Base-by-base conservation (phyloP, 92 coral and sea anemone species). In the Meandrina meandrites region DNA sequence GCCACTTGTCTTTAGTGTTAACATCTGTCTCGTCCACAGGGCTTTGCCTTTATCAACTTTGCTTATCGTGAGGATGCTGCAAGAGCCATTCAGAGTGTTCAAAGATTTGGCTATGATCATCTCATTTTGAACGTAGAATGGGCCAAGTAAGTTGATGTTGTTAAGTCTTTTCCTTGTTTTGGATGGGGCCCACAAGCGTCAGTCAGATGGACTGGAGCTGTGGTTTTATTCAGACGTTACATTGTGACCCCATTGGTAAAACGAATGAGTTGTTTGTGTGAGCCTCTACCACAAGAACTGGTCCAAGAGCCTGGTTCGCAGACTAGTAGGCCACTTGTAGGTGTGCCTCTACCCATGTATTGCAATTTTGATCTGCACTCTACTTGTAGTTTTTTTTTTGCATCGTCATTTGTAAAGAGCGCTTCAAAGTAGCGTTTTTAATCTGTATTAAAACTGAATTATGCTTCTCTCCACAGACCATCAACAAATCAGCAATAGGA, bases 21-120 rank as follows among this genome's bases (percentile, higher is more conserved):
- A n/a, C 0, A 32, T 45, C n/a, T 74, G 72, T 76, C 30, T 68
- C 42, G 22, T 79, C 53, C 82, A 1, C 81, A 97, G 99, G 99
- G 99, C 31, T 97, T 97, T 91, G 99, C 99, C 1, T 97, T 97
- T 84, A 97, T 97, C 84, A 97, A 97, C 89, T 97, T 97, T 81
- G 93, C 90, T 27, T 91, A 92, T 57, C 97, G 98, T 56, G 98
- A 92, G 8, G 99, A 97, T 77, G 99, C 99, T 5, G 94, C 96
- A 4, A 95, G 98, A 75, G 97, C 99, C 0, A 97, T 97, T 30
- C 91, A 93, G 78, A 91, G 91, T 58, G 92, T 97, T 28, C 89
- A 91, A 9, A 98, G 99, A 31, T 93, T 87, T 78, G 99, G 99
- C 24, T 97, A 97, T 75, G 99, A 97, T 88, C 99, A 97, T 73